These are phyloP conservation scores for Phyllopteryx taeniolatus DNA, from an alignment of 2,113 vertebrate genomes.

Conservation along the genomic window DNA sequence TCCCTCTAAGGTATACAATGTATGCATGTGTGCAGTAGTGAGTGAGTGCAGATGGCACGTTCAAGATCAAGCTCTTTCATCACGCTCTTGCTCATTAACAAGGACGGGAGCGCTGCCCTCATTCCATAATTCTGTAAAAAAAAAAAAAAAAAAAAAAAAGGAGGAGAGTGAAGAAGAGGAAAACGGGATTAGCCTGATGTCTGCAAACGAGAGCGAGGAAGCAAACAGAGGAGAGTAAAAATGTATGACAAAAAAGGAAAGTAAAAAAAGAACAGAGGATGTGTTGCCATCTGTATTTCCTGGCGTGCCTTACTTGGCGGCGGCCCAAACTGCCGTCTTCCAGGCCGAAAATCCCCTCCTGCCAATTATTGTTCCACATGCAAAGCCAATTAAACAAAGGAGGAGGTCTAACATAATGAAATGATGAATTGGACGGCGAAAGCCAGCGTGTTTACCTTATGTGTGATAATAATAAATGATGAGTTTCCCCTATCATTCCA, in stretches of 20 bases:
- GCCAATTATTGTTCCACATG: conserved; percentile 45
- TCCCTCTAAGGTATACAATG: conserved; percentile 47
- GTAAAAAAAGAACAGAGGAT: conserved; percentile 22
- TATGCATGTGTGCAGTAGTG: conserved; percentile 50
- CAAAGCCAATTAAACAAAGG: conserved; percentile 43
- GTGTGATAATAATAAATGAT: conserved; percentile 9
- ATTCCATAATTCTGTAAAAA: conserved; percentile 70
- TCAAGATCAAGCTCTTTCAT: conserved; percentile 68
- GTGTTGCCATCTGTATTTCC: conserved; percentile 60
- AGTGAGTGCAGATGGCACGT: conserved; percentile 58
- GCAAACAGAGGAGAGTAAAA: conserved; percentile 30
- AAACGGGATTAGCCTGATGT: conserved; percentile 51
- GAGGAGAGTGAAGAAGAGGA: not conserved
- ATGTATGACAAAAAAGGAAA: conserved; percentile 1
- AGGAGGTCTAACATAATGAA: conserved; percentile 43
- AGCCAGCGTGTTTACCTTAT: not conserved
- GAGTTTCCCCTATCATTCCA: conserved; percentile 41
- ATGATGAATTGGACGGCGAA: conserved; percentile 53
- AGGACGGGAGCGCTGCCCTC: conserved; percentile 66
- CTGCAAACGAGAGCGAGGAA: conserved; percentile 43
- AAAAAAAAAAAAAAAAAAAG: conserved; percentile 28
- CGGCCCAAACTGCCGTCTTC: conserved; percentile 57
- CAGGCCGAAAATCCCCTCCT: conserved; percentile 49
- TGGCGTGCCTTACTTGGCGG: conserved; percentile 39
- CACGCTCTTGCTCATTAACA: conserved; percentile 66